phyloP scores from a whole-genome alignment of 2,797 vertebrate genomes.

The Halcyon leucocephala region DNA sequence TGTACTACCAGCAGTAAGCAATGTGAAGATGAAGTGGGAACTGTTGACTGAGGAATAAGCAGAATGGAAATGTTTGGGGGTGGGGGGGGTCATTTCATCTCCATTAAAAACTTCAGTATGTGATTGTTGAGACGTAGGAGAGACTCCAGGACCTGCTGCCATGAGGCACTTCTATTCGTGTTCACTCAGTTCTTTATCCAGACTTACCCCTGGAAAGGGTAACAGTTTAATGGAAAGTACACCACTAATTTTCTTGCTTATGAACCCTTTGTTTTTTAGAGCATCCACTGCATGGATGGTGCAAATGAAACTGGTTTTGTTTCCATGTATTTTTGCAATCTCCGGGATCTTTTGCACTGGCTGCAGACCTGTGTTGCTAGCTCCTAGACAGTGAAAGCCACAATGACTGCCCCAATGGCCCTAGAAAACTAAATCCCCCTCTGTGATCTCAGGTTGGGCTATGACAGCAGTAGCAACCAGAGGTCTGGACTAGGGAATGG shows the following conservation, averaged over 20 bases:
- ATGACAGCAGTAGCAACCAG: fast-evolving
- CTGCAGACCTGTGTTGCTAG: neutral
- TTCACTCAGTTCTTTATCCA: neutral
- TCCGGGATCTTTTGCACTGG: neutral
- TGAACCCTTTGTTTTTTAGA: neutral
- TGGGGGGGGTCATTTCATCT: neutral
- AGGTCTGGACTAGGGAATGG: neutral
- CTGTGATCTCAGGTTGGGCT: neutral
- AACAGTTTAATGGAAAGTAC: neutral
- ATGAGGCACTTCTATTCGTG: neutral
- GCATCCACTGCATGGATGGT: neutral
- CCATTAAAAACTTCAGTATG: neutral
- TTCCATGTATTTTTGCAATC: neutral
- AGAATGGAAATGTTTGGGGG: neutral
- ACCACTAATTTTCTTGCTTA: neutral
- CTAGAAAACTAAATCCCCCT: neutral
- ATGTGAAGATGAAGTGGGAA: neutral
- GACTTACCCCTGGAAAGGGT: neutral
- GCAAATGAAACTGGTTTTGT: neutral
- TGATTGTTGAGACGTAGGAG: neutral
- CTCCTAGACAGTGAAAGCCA: neutral
- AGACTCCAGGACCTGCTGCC: neutral
- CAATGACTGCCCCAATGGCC: fast-evolving
- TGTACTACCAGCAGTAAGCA: neutral
- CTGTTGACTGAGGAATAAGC: neutral